A percentile compares a stretch with the other conserved stretches of the same genome.
Evolutionary conservation across 2,113 vertebrate species (phyloP).

Genomic region (Mobula birostris): DNA sequence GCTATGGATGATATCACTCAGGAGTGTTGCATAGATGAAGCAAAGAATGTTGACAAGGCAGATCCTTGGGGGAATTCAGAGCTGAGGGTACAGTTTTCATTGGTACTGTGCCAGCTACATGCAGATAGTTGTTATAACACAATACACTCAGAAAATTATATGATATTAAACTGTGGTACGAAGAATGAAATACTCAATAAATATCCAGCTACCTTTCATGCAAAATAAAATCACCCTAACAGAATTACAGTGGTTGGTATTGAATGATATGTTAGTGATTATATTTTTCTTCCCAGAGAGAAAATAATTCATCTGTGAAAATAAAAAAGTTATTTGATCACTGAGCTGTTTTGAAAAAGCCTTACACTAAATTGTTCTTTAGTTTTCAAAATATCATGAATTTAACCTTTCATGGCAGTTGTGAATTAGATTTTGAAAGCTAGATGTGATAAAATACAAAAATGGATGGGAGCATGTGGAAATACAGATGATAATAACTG

Average conservation of each 20-base stretch:
- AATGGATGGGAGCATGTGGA: background rate
- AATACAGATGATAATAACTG: background rate
- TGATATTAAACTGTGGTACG: background rate
- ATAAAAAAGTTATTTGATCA: too few relatives aligned
- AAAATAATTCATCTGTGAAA: background rate
- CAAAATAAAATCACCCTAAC: background rate
- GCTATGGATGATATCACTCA: background rate
- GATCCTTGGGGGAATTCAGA: background rate
- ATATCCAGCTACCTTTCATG: background rate
- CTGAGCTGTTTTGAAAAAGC: background rate
- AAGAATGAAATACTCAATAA: background rate
- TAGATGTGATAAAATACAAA: background rate
- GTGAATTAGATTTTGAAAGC: background rate
- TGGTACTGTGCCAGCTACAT: background rate
- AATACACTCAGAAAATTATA: background rate
- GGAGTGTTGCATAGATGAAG: background rate
- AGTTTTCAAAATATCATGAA: background rate
- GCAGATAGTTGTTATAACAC: background rate
- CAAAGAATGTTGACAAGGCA: background rate
- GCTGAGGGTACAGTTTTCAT: background rate
- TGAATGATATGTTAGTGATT: background rate
- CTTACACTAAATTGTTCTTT: background rate
- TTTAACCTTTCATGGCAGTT: background rate
- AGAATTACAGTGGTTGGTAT: background rate
- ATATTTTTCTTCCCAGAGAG: background rate